Conservation (phyloP, 2,113 vertebrate genomes). For the Seriola aureovittata region DNA sequence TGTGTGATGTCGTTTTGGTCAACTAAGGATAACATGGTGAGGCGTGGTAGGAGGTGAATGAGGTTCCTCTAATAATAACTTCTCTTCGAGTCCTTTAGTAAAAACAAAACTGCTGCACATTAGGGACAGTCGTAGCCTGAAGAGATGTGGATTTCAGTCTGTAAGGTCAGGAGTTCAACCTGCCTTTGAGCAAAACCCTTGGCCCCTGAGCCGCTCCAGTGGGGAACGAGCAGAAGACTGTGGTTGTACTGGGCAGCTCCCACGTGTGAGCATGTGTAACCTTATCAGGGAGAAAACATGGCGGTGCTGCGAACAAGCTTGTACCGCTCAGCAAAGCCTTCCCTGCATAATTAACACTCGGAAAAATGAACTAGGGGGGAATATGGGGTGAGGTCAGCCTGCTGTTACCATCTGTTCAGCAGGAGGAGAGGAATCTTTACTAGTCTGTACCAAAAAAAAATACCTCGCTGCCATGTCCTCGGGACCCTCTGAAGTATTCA, state of each 20-base stretch:
- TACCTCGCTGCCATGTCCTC: background rate
- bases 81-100: background rate
- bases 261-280: conserved; percentile 56
- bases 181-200: conserved; percentile 36
- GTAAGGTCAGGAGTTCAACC: conserved; percentile 55
- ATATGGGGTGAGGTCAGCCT: conserved; percentile 45
- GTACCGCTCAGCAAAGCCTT: conserved; percentile 59
- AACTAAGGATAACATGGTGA: conserved; percentile 5
- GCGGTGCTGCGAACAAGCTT: conserved; percentile 13
- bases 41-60: conserved; percentile 39
- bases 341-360: conserved; percentile 56
- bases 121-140: conserved; percentile 31
- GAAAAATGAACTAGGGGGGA: conserved; percentile 48
- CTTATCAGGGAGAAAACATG: conserved; percentile 37
- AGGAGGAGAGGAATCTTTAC: conserved; percentile 8
- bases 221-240: conserved; percentile 41
- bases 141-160: conserved; percentile 16
- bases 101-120: conserved; percentile 2
- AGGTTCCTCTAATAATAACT: conserved; percentile 35
- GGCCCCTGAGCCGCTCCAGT: conserved; percentile 26
- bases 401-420: conserved; percentile 59
- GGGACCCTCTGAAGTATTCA: conserved; percentile 37
- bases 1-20: conserved; percentile 38
- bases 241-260: conserved; percentile 39
- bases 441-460: background rate